phyloP scores from a whole-genome alignment of 1,140 invertebrate species.

The Acromyrmex echinatior region DNA sequence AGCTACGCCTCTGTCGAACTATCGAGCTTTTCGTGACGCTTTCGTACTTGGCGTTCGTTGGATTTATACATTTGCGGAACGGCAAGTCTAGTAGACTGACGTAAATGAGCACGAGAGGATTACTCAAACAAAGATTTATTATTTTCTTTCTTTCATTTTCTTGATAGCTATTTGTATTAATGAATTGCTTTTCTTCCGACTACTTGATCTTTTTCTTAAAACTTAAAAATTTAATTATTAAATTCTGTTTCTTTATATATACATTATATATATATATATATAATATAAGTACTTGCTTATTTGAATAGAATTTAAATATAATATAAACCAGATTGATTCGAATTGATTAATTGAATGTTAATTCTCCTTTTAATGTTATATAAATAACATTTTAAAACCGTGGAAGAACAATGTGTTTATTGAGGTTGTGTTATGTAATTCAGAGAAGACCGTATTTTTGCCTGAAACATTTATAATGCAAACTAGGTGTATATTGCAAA shows the following conservation, averaged over 20 bases:
- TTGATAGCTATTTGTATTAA: slow-evolving; percentile 17
- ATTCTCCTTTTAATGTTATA: not conserved
- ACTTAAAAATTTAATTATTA: not conserved
- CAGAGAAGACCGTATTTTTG: slow-evolving; percentile 7
- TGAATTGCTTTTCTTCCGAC: not conserved
- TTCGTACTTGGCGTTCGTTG: slow-evolving; percentile 13
- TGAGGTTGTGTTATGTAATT: not conserved
- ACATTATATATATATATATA: not conserved
- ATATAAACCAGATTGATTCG: not conserved
- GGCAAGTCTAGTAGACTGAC: slow-evolving; percentile 36
- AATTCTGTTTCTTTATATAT: too few species aligned
- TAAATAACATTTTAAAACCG: not conserved
- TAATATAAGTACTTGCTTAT: not conserved
- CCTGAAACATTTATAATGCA: slow-evolving; percentile 44
- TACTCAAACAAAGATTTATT: slow-evolving; percentile 35
- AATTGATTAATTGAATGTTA: not conserved
- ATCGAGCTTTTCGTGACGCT: slow-evolving; percentile 21
- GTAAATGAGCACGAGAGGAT: slow-evolving; percentile 41
- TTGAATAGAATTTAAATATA: not conserved
- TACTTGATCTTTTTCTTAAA: not conserved
- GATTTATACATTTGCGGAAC: slow-evolving; percentile 43
- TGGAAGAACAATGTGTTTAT: not conserved
- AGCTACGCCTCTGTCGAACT: slow-evolving; percentile 12
- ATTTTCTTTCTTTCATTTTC: slow-evolving; percentile 12
- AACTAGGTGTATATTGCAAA: slow-evolving; percentile 45